Evolutionary conservation across 1,140 invertebrate species (phyloP).

Genomic region (Trialeurodes vaporariorum): DNA sequence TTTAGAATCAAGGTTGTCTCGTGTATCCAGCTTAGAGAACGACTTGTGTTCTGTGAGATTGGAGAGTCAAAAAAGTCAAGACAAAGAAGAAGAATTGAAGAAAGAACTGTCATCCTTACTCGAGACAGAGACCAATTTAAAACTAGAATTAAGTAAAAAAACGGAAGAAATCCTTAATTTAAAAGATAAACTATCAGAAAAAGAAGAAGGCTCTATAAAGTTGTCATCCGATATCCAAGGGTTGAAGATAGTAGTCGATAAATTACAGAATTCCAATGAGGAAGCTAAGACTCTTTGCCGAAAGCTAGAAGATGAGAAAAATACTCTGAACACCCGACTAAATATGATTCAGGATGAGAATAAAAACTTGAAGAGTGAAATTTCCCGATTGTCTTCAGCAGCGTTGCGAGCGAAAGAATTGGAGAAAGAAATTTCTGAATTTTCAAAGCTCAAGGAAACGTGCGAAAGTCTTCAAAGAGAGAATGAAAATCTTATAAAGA

Average conservation of each 20-base stretch:
- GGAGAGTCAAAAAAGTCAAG: neutral
- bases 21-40: neutral
- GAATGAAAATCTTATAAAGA: neutral
- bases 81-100: neutral
- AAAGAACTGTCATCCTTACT: neutral
- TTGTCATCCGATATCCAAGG: neutral
- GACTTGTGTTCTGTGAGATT: neutral
- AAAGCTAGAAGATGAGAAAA: neutral
- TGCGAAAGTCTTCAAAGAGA: neutral
- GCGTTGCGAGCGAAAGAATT: neutral
- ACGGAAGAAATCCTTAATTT: neutral
- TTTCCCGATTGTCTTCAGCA: neutral
- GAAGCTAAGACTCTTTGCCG: neutral
- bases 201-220: neutral
- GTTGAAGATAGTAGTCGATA: neutral
- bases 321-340: neutral
- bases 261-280: neutral
- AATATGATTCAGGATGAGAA: neutral
- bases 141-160: neutral
- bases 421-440: neutral
- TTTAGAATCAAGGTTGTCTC: neutral
- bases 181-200: neutral
- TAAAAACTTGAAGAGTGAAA: neutral
- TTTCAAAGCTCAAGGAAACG: neutral
- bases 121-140: neutral